A percentile compares a stretch with the other conserved stretches of the same genome.
Evolutionary conservation across 2,888 invertebrate species (phyloP).

Genomic region (Lacanobia oleracea): DNA sequence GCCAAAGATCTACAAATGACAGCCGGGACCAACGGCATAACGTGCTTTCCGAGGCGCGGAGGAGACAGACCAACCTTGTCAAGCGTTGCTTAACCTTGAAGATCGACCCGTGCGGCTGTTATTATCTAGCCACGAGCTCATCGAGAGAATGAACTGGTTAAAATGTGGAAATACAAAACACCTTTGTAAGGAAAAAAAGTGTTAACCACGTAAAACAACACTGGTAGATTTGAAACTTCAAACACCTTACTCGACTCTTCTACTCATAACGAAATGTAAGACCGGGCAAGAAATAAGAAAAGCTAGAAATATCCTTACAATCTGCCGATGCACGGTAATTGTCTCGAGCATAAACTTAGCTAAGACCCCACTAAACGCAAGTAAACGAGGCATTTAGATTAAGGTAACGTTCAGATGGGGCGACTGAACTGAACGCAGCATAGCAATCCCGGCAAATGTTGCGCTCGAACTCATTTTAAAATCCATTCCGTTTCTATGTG

Average conservation of each 20-base stretch:
- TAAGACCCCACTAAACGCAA: conserved; percentile 30
- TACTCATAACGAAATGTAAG: background rate
- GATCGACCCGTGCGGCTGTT: too few relatives aligned
- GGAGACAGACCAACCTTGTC: too few relatives aligned
- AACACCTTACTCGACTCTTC: background rate
- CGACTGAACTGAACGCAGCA: conserved; percentile 23
- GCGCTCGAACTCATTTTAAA: conserved; percentile 72
- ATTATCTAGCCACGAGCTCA: too few relatives aligned
- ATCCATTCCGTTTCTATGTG: conserved; percentile 72
- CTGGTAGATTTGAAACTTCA: too few relatives aligned
- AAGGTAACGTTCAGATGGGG: conserved; percentile 41
- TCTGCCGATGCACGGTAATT: conserved; percentile 27
- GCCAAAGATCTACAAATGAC: too few relatives aligned
- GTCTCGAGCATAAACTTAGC: conserved; percentile 15
- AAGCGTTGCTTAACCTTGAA: too few relatives aligned
- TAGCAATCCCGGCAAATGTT: conserved; percentile 43
- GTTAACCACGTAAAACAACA: background rate
- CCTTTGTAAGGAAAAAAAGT: background rate
- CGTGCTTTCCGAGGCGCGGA: too few relatives aligned
- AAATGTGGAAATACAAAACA: too few relatives aligned
- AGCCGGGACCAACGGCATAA: too few relatives aligned
- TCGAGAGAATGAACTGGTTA: too few relatives aligned
- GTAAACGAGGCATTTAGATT: conserved; percentile 46
- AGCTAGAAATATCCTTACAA: conserved; percentile 14
- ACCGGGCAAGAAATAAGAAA: background rate